Base-by-base conservation (phyloP, 2,888 invertebrate genomes). In the Lysandra bellargus region DNA sequence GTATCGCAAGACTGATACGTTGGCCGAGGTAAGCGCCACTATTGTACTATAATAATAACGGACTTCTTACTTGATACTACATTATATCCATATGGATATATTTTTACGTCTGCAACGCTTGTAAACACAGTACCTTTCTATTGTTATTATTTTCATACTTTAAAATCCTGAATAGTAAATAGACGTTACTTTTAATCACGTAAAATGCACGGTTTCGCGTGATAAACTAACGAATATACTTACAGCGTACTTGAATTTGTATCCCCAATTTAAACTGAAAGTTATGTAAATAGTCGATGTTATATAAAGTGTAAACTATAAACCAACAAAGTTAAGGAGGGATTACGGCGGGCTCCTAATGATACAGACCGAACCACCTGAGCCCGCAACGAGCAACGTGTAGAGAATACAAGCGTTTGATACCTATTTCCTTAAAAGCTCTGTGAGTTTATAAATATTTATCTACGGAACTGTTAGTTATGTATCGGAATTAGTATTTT, bases 271-370 rank as follows among this genome's bases (percentile, higher is more conserved):
- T 57, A 57, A 57, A 17, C 53, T 17, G 53, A 57, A 17, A 57
- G 17, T 57, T 57, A 17, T 57, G 4, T 57, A 57, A 57, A 57
- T 4, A 57, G 53, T 57, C 53, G 53, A 57, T 17, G 17, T 3
- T 57, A 4, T 4, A 57, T 17, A 57, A 64, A 12, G 30, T 64
- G 30, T 64, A 64, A 64, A 64, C 64, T 64, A 64, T 30, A 64
- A 64, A 30, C 23, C 9, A 30, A 64, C 64, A 30, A 64, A 30
- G 64, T 64, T 64, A 7, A 61, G 61, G 61, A 57, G 53, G 53
- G 53, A 57, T 57, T 57, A 57, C 61, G 61, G n/a, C 61, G 6
- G 61, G 61, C 61, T 61, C n/a, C 61, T 61, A 61, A 60, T 78
- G 61, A 61, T 61, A 17, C n/a, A 78, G 78, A 61, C 61, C n/a